Percentiles rank a stretch among this genome's conserved stretches.
Evolutionary conservation across 1,140 invertebrate genomes (phyloP).

Genomic region (Sinella curviseta): DNA sequence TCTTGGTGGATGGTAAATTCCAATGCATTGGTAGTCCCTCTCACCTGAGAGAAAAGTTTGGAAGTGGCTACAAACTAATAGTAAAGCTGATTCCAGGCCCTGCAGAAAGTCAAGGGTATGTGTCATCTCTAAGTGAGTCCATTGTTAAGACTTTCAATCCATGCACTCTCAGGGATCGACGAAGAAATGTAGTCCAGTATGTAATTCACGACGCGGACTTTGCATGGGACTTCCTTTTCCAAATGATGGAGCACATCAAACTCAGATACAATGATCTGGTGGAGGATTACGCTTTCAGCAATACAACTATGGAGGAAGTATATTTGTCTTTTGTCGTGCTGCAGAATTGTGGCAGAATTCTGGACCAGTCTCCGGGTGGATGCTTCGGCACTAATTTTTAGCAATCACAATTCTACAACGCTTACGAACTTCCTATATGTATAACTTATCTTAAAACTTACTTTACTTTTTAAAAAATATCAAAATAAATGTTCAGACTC

Average conservation of each 20-base stretch:
- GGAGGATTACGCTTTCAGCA: background rate
- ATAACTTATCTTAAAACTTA: too few relatives aligned
- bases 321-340: background rate
- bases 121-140: background rate
- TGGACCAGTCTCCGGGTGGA: too few relatives aligned
- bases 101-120: background rate
- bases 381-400: too few relatives aligned
- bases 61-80: background rate
- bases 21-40: background rate
- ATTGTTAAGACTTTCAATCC: background rate
- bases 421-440: too few relatives aligned
- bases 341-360: background rate
- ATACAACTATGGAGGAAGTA: background rate
- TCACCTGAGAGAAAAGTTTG: background rate
- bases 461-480: too few relatives aligned
- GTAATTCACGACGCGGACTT: background rate
- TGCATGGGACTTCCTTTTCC: background rate
- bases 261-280: constrained; percentile 11
- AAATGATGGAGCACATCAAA: constrained; percentile 8
- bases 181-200: constrained; percentile 8
- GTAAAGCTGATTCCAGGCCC: background rate
- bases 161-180: background rate
- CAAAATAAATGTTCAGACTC: too few relatives aligned
- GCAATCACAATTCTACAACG: too few relatives aligned
- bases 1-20: background rate